phyloP scores from a whole-genome alignment of 2,113 vertebrate genomes.

The Hippocampus abdominalis region DNA sequence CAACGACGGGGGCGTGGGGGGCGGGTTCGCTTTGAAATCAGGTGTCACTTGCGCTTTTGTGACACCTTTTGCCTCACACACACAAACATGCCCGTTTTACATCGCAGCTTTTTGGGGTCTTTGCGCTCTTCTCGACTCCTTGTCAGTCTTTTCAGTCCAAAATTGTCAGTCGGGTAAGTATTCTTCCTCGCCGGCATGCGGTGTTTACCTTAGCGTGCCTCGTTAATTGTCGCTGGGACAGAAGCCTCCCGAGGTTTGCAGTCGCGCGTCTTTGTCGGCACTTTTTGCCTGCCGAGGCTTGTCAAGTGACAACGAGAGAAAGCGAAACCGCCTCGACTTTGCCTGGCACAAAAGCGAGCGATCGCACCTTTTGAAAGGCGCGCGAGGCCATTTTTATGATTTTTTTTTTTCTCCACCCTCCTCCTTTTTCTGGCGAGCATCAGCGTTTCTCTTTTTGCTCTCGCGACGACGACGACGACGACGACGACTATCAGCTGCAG shows the following conservation, averaged over 20 bases:
- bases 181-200: conserved; percentile 6
- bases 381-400: conserved; percentile 9
- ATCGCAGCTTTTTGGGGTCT: not conserved
- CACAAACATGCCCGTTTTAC: not conserved
- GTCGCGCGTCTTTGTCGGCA: conserved; percentile 42
- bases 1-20: not conserved
- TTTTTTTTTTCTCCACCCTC: not conserved
- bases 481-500: not conserved
- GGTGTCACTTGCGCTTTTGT: not conserved
- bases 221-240: conserved; percentile 45
- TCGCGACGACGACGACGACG: not conserved
- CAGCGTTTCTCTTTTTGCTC: conserved; percentile 20
- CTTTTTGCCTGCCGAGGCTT: conserved; percentile 23
- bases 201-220: conserved; percentile 39
- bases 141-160: conserved; percentile 29
- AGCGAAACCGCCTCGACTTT: not conserved
- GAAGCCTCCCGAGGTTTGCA: conserved; percentile 42
- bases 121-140: not conserved
- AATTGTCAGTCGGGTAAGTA: conserved; percentile 21
- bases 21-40: not conserved
- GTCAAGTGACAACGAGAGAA: conserved; percentile 31
- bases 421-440: conserved; percentile 11
- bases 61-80: not conserved
- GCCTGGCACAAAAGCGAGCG: conserved; percentile 36
- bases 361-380: conserved; percentile 34